Evolutionary conservation across 2,113 vertebrate genomes (phyloP), one percentile per base, ranked within the genome.

Genomic region (Porphyrio hochstetteri): DNA sequence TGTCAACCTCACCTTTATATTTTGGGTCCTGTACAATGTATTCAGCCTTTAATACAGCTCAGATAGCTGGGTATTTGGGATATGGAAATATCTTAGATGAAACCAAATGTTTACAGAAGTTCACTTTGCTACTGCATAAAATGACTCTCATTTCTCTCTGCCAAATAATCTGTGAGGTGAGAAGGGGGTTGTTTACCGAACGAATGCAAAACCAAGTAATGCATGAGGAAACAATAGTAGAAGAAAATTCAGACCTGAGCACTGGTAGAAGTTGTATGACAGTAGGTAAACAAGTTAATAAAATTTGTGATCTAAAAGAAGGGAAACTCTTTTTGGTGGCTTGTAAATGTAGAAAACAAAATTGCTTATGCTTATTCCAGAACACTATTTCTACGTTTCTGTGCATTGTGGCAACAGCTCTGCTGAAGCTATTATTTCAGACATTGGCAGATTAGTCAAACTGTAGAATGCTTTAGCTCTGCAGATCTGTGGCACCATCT

Each of bases 101-200:
- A 94, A 74, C 71, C 40, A 88, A 91, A 78, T 84, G 53, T 90
- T 94, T 96, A 78, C 61, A 88, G 60, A 94, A 80, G 80, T 90
- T 93, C 69, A 50, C 61, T 84, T 86, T 80, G 72, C 60, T 90
- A 27, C 76, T 72, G 80, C 52, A 68, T 86, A 88, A 97, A 95
- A 92, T 84, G 56, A 90, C n/a, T 82, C 72, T 93, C 42, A 78
- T 87, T 96, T 90, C 75, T 90, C 67, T 90, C 80, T 93, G 90
- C 68, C 90, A 93, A 86, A 42, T 88, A 86, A 70, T 82, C 78
- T 55, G 56, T 56, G 76, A 92, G 64, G 52, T 93, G 68, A 86
- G 48, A 77, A 83, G 1, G 1, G 24, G 31, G 23, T 36, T 92
- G 59, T 94, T 90, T 67, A 52, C 38, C 48, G 35, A 38, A 74